Base-by-base conservation (phyloP, 2,888 invertebrate genomes). In the Platycheirus albimanus region DNA sequence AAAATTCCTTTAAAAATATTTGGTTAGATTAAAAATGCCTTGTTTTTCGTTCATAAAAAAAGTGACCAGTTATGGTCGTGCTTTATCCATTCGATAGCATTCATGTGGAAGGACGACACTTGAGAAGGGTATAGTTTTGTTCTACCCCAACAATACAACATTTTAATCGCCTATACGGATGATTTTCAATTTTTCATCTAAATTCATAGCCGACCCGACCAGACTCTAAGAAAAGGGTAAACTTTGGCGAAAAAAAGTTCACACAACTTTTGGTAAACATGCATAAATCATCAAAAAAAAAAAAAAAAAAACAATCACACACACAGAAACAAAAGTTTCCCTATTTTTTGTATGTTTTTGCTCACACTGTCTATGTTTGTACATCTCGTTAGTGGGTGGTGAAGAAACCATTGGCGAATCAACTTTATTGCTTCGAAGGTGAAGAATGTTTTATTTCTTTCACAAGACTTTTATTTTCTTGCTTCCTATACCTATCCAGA, bases 351-450 rank as follows among this genome's bases (percentile, higher is more conserved):
- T 61, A 58, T 72, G 36, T 11, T 28, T 58, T 58, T 51, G 41
- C 67, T 43, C 20, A 54, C 58, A n/a, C n/a, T n/a, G n/a, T 43
- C 49, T 56, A 30, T 56, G 56, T 64, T 41, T 71, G 58, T 4
- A 66, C 19, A 28, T 58, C 36, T 24, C 36, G 19, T 2, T 8
- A 36, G 45, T 41, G 28, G 15, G 17, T 41, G 38, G 15, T 15
- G 24, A 24, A 24, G 24, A 6, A n/a, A n/a, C n/a, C 24, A 24
- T 24, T 43, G 30, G 36, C 49, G 58, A 52, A 61, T 36, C 69
- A 79, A 54, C 47, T 75, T 75, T 79, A 79, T 75, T 56, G 75
- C 70, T 70, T 19, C 70, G 4, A 76, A 76, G 76, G 80, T 58
- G 64, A 64, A 45, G 58, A 66, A 64, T 56, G 33, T 75, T 49